These are phyloP conservation scores for Metaphire vulgaris DNA, from an alignment of 1,140 invertebrate genomes.

Conservation along the genomic window DNA sequence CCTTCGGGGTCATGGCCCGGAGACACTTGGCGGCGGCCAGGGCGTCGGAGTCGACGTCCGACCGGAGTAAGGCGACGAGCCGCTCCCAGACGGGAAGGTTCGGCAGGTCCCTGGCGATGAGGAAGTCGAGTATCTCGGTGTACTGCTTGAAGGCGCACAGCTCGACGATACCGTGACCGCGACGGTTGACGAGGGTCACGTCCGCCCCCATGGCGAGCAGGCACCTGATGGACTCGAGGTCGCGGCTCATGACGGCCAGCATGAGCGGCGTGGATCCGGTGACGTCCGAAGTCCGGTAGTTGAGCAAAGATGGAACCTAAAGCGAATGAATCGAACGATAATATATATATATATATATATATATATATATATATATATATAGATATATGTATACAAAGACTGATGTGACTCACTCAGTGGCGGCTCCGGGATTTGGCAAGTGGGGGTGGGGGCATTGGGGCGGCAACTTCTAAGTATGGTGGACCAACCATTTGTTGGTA, in stretches of 20 bases:
- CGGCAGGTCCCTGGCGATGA: constrained; percentile 38
- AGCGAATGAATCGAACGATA: too few relatives aligned
- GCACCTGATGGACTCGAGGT: constrained; percentile 41
- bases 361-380: too few relatives aligned
- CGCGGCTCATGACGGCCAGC: constrained; percentile 43
- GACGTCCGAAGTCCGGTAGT: constrained; percentile 47
- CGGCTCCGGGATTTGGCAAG: too few relatives aligned
- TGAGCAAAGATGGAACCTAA: constrained; percentile 32
- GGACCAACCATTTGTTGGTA: too few relatives aligned
- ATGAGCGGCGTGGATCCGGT: constrained; percentile 45
- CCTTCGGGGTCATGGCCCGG: constrained; percentile 37
- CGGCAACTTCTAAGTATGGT: too few relatives aligned
- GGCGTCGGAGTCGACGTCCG: constrained; percentile 45
- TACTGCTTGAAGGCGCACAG: constrained; percentile 43
- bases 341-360: too few relatives aligned
- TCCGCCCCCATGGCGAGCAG: constrained; percentile 33
- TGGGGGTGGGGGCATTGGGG: too few relatives aligned
- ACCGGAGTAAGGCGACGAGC: constrained; percentile 41
- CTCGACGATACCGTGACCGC: constrained; percentile 48
- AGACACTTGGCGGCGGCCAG: constrained; percentile 44
- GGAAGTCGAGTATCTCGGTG: constrained; percentile 41
- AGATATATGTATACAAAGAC: too few relatives aligned
- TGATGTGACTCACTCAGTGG: too few relatives aligned
- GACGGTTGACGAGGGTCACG: constrained; percentile 37
- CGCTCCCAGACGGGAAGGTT: constrained; percentile 49